A percentile compares a stretch with the other conserved stretches of the same genome.
Conservation (phyloP, 1,140 invertebrate genomes). For the Dinoponera quadriceps region DNA sequence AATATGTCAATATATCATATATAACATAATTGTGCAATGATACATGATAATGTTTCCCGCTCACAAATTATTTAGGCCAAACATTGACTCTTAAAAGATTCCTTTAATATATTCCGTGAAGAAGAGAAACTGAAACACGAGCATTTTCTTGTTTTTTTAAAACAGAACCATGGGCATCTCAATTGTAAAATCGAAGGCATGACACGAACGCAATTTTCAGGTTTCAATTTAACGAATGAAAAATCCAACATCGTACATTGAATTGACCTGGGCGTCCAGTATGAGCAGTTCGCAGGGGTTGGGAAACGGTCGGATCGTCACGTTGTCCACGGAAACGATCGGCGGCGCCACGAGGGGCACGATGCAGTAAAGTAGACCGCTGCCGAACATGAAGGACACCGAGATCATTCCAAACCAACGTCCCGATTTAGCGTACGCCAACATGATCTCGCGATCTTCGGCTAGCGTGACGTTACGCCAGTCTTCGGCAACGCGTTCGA, state of each 20-base stretch:
- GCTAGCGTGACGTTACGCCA: constrained; percentile 60
- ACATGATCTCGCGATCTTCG: constrained; percentile 48
- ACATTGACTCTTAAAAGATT: no score
- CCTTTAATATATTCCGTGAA: no score
- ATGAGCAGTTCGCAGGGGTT: constrained; percentile 13
- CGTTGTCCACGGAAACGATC: constrained; percentile 14
- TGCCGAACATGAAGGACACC: constrained; percentile 46
- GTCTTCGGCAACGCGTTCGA: constrained; percentile 71
- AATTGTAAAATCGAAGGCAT: neutral
- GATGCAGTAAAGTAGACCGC: constrained; percentile 32
- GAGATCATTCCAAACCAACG: constrained; percentile 26
- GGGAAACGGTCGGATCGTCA: constrained; percentile 38
- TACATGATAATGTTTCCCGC: no score
- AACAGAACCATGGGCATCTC: neutral
- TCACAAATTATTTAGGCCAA: no score
- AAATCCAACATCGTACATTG: constrained; percentile 5
- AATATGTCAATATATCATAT: no score
- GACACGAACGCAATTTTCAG: neutral
- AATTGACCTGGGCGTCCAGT: constrained; percentile 22
- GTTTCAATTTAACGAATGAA: constrained; percentile 7
- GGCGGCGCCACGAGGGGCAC: constrained; percentile 50
- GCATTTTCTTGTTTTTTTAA: neutral
- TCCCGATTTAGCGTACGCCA: constrained; percentile 32
- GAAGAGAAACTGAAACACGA: no score
- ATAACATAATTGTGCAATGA: no score